phyloP scores from a whole-genome alignment of 2,113 vertebrate genomes.

The Chaenogobius annularis region DNA sequence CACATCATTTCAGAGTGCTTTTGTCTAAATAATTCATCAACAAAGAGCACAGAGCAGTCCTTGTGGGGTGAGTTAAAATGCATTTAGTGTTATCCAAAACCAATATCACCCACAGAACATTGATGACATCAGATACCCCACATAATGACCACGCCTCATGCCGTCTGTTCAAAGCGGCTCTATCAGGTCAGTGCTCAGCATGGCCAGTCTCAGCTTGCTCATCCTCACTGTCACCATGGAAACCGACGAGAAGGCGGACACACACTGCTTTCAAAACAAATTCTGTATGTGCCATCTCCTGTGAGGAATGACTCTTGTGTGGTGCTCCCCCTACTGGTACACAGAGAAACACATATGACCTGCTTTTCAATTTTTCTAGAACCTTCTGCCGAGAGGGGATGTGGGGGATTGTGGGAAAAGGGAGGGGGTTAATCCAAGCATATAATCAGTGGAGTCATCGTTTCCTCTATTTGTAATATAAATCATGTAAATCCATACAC shows the following conservation, averaged over 20 bases:
- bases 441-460: constrained; percentile 4
- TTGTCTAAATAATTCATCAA: constrained; percentile 62
- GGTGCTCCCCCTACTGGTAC: constrained; percentile 57
- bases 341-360: constrained; percentile 53
- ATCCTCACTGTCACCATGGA: constrained; percentile 68
- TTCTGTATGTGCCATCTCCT: constrained; percentile 23
- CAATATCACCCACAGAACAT: neutral
- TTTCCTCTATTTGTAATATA: constrained; percentile 41
- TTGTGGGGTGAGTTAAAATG: constrained; percentile 25
- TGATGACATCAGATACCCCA: neutral
- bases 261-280: constrained; percentile 33
- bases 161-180: constrained; percentile 2
- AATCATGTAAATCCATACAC: constrained; percentile 27
- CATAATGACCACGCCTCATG: neutral
- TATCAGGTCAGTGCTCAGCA: constrained; percentile 2
- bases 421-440: constrained; percentile 1
- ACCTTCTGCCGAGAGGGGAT: constrained; percentile 48
- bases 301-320: constrained; percentile 20
- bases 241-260: constrained; percentile 58
- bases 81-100: constrained; percentile 1
- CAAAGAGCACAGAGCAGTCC: constrained; percentile 12
- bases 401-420: constrained; percentile 34
- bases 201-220: neutral
- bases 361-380: constrained; percentile 71
- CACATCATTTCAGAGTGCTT: constrained; percentile 49